phyloP scores from a whole-genome alignment of 2,888 invertebrate genomes.

The Parelbella ahira region DNA sequence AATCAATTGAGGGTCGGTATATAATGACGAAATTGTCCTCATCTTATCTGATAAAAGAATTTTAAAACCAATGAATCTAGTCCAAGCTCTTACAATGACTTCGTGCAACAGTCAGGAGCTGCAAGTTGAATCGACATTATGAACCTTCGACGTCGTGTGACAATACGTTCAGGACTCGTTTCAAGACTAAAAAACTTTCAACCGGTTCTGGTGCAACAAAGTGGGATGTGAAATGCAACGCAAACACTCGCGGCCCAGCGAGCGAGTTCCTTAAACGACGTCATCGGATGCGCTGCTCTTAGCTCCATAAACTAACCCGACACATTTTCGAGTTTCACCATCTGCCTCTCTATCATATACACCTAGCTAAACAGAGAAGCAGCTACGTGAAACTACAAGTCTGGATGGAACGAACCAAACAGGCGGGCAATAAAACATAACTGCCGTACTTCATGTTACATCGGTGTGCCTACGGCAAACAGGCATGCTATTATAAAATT shows the following conservation, averaged over 20 bases:
- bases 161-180: constrained; percentile 11
- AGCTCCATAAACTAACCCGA: constrained; percentile 8
- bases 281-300: constrained; percentile 9
- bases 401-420: constrained; percentile 31
- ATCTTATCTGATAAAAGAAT: no score
- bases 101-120: no score
- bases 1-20: no score
- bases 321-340: constrained; percentile 18
- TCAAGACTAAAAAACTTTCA: background rate
- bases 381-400: constrained; percentile 10
- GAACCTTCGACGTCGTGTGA: constrained; percentile 4
- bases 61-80: no score
- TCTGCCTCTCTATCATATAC: constrained; percentile 23
- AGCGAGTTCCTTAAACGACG: constrained; percentile 13
- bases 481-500: constrained; percentile 25
- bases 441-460: constrained; percentile 39
- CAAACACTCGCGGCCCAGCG: constrained; percentile 3
- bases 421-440: constrained; percentile 37
- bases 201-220: constrained; percentile 4
- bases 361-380: constrained; percentile 21
- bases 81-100: no score
- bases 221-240: constrained; percentile 5
- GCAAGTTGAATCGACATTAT: constrained; percentile 1
- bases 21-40: no score
- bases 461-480: constrained; percentile 39